Evolutionary conservation across 2,797 vertebrate genomes (phyloP).

Genomic region (Darevskia mixta): DNA sequence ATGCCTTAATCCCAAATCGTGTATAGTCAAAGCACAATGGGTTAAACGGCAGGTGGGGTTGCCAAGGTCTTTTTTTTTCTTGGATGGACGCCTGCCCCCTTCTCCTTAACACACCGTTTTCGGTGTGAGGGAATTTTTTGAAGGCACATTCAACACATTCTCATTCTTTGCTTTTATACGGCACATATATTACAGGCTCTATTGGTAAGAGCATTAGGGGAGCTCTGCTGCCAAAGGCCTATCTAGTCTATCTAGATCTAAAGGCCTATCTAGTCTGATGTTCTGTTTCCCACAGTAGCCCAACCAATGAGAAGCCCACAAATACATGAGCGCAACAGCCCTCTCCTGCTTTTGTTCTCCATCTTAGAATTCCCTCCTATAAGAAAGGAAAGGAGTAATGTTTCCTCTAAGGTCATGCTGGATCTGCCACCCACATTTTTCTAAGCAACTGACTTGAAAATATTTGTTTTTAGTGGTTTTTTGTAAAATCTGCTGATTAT

Average conservation of each 20-base stretch:
- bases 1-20: too few relatives aligned
- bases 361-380: neutral
- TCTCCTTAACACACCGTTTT: neutral
- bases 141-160: neutral
- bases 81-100: too few relatives aligned
- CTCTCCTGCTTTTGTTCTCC: neutral
- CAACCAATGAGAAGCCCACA: neutral
- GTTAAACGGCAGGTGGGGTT: too few relatives aligned
- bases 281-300: too few relatives aligned
- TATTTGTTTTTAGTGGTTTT: neutral
- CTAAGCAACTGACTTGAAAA: neutral
- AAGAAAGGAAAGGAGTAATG: neutral
- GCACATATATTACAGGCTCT: neutral
- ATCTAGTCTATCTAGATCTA: neutral
- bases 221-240: neutral
- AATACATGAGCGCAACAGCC: neutral
- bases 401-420: too few relatives aligned
- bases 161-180: neutral
- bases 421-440: neutral
- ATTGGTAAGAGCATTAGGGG: neutral
- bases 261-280: neutral
- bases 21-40: too few relatives aligned
- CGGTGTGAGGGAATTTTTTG: neutral
- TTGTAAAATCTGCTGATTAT: neutral
- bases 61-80: too few relatives aligned